Base-by-base conservation (phyloP, 92 coral and sea anemone species). In the Porites divaricata region DNA sequence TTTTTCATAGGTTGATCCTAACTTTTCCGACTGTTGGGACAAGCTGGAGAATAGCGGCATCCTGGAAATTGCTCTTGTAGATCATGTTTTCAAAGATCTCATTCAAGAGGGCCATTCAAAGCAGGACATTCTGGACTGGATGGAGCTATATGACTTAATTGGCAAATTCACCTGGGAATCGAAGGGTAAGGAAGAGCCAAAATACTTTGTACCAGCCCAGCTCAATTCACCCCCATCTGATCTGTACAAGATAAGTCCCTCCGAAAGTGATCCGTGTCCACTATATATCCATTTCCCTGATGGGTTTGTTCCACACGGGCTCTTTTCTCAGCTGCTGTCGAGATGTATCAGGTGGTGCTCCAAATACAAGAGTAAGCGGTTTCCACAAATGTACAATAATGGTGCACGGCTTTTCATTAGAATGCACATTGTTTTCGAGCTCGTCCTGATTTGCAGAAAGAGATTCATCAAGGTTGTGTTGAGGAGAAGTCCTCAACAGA, bases 241-340 rank as follows among this genome's bases (percentile, higher is more conserved):
- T 15, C 75, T 93, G 58, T 28, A 83, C 25, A 91, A 93, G 72
- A 76, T 89, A 14, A 81, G 83, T 68, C 91, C 90, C 9, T 78
- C 91, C 1, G 45, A 70, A 12, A 13, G 65, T 17, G 97, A 92
- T 79, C 94, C 97, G 16, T 91, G 97, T 51, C 72, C 97, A 1
- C 61, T 93, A 58, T 91, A 91, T 76, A 76, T 93, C 24, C 93
- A 89, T 53, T 93, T 91, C 75, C 87, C 72, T 9, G 95, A 93
- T 45, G 97, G 95, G 4, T 93, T 93, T 79, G 93, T 93, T 68
- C 97, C 97, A 45, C 95, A 93, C 66, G 96, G 94, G 16, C 73
- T 93, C 51, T 93, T 91, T 67, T 59, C 86, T 3, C 84, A 76
- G 79, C 73, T 93, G 17, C 69, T 93, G 25, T 90, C 96, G 16